Evolutionary conservation across 2,797 vertebrate genomes (phyloP), one percentile per base, ranked within the genome.

Genomic region (Hoplostethus atlanticus): DNA sequence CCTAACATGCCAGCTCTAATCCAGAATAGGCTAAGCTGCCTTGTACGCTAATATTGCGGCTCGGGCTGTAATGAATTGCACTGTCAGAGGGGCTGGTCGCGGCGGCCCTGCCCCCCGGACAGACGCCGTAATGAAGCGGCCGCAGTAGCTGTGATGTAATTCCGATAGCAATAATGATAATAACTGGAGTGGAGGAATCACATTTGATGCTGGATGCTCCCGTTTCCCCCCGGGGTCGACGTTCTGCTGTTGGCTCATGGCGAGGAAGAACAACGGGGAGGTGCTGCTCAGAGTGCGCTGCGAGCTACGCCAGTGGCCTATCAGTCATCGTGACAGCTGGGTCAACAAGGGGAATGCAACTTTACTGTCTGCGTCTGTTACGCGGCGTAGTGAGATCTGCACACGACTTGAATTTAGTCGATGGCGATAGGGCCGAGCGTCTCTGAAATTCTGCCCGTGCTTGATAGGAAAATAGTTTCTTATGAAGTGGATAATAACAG

Each of bases 1-100:
- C 21, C 40, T 71, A 88, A 84, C 84, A 73, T 83, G 78, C 70
- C 80, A 72, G 65, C 57, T 68, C 71, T 89, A 90, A 92, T 91
- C 81, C 84, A 86, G 78, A 78, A 68, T 50, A 57, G 70, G 71
- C 78, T 71, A 76, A 86, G 46, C 51, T 78, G 76, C 68, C 77
- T 77, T 80, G 64, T 64, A 73, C 67, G 76, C 25, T 80, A 79
- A 84, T 87, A 66, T 57, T 51, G 77, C 72, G 58, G 77, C 63
- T 68, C 64, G 21, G 34, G 60, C 60, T 79, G 54, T 88, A 86
- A 90, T 91, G 76, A 87, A 91, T 89, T 87, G 78, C 16, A 0
- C 77, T 72, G 88, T 90, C 81, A 83, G 66, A 62, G 40, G 60
- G 54, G 62, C 34, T 16, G 73, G 73, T 68, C 74, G 56, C 67